Conservation (phyloP, 2,113 vertebrate genomes). For the Octodon degus region DNA sequence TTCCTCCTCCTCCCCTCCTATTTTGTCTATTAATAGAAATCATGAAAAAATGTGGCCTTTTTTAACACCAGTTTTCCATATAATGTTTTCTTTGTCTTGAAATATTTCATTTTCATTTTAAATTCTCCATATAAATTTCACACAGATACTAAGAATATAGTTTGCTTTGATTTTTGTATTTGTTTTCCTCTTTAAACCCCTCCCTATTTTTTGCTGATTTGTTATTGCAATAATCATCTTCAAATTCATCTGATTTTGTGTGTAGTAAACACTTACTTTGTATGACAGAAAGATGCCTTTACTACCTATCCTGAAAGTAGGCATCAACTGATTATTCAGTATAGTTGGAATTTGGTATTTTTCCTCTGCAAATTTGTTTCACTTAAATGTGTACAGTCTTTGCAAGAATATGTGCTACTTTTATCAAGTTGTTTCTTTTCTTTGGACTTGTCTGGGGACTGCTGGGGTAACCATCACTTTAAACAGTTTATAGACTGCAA, state of each 20-base stretch:
- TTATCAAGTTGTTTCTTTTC: accelerated
- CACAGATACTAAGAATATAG: not conserved
- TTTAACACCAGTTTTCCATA: not conserved
- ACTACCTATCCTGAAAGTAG: not conserved
- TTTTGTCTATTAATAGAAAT: not conserved
- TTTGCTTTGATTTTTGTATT: not conserved
- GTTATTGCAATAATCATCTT: not conserved
- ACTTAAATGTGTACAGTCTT: accelerated
- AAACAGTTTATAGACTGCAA: too few species aligned
- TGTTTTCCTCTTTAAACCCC: not conserved
- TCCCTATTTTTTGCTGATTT: not conserved
- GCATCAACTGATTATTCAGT: not conserved
- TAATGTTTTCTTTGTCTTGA: not conserved
- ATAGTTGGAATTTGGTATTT: not conserved
- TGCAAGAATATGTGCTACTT: too few species aligned
- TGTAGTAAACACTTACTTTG: not conserved
- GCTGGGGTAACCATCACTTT: accelerated
- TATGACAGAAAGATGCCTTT: not conserved
- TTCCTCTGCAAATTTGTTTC: too few species aligned
- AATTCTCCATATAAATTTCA: not conserved
- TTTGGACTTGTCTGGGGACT: not conserved
- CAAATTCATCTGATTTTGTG: not conserved
- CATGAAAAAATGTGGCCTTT: not conserved
- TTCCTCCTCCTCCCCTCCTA: not conserved
- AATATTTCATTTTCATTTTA: not conserved